A percentile compares a stretch with the other conserved stretches of the same genome.
Evolutionary conservation across 2,888 invertebrate genomes (phyloP).

Genomic region (Tipula vernalis): DNA sequence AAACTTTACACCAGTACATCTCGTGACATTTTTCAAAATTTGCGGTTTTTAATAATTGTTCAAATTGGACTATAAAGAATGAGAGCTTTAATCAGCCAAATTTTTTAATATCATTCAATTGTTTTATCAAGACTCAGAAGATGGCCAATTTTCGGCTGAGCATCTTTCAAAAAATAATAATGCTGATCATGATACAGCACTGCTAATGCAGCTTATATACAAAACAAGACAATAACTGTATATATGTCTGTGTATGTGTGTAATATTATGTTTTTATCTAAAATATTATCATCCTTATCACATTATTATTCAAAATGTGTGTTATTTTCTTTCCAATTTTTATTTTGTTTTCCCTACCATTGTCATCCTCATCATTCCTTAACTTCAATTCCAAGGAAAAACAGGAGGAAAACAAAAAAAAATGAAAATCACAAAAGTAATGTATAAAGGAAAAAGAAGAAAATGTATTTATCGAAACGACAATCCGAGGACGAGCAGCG

Average conservation of each 20-base stretch:
- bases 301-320: slow-evolving; percentile 4
- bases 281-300: background rate
- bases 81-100: too few relatives aligned
- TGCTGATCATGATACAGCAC: background rate
- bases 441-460: background rate
- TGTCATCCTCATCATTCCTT: background rate
- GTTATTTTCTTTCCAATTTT: background rate
- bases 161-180: too few relatives aligned
- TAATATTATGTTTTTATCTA: background rate
- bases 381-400: background rate
- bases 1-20: too few relatives aligned
- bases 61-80: too few relatives aligned
- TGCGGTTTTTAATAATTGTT: too few relatives aligned
- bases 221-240: background rate
- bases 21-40: too few relatives aligned
- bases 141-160: too few relatives aligned
- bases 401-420: background rate
- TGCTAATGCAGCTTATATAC: background rate
- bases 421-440: background rate
- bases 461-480: background rate
- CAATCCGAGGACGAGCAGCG: background rate
- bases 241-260: background rate
- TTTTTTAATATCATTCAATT: too few relatives aligned
- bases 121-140: too few relatives aligned
- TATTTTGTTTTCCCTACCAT: background rate